A percentile compares a stretch with the other conserved stretches of the same genome.
These are phyloP conservation scores for Lepus americanus DNA, from an alignment of 2,113 vertebrate genomes.

Conservation along the genomic window DNA sequence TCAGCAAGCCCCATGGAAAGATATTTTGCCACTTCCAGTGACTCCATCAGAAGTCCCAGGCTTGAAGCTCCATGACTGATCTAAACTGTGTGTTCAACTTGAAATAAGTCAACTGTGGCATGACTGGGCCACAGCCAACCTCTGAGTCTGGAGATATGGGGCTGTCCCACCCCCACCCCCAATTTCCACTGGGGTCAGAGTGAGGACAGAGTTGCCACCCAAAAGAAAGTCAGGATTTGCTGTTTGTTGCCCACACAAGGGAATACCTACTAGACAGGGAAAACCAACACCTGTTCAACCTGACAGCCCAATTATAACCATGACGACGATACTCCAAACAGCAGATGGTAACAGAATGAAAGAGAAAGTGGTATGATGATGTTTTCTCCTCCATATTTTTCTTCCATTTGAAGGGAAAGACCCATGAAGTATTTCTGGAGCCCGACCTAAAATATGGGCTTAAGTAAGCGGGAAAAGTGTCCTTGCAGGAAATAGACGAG, in stretches of 20 bases:
- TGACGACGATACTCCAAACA: not conserved
- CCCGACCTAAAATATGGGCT: not conserved
- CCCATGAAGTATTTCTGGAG: not conserved
- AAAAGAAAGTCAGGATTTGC: not conserved
- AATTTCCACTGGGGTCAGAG: not conserved
- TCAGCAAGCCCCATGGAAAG: not conserved
- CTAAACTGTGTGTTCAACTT: not conserved
- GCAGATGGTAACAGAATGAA: slow-evolving; percentile 17
- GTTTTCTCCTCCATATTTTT: not conserved
- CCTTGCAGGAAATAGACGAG: slow-evolving; percentile 13
- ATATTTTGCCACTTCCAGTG: not conserved
- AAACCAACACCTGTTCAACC: not conserved
- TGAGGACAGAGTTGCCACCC: not conserved
- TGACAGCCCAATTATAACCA: not conserved
- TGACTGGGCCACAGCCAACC: not conserved
- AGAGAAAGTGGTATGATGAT: not conserved
- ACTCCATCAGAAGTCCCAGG: not conserved
- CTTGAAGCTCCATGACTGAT: not conserved
- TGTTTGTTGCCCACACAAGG: not conserved
- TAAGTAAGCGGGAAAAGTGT: not conserved
- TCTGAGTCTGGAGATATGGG: not conserved
- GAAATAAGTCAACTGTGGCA: not conserved
- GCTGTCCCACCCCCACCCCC: not conserved
- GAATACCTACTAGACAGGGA: not conserved
- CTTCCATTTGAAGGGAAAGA: not conserved